Evolutionary conservation across 1,140 invertebrate species (phyloP).

Genomic region (Phthorimaea operculella): DNA sequence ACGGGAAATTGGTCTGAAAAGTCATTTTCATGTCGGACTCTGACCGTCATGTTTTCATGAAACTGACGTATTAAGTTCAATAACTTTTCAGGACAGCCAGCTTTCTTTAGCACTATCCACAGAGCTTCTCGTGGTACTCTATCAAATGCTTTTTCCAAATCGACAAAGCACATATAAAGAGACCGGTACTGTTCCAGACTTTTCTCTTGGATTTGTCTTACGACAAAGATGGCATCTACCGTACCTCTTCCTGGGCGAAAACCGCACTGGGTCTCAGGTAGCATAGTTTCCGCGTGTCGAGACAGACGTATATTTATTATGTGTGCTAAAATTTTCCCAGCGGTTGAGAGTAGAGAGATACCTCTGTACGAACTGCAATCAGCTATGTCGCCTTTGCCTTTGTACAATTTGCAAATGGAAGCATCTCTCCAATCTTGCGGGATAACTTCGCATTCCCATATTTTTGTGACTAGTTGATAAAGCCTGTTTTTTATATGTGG

Average conservation of each 20-base stretch:
- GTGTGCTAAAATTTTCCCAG: no score
- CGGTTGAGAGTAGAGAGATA: no score
- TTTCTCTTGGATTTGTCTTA: no score
- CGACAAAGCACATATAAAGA: no score
- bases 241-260: no score
- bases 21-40: constrained; percentile 11
- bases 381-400: constrained; percentile 18
- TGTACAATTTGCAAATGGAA: constrained; percentile 19
- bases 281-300: no score
- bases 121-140: constrained; percentile 11
- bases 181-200: no score
- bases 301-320: no score
- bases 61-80: constrained; percentile 15
- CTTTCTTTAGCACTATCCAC: constrained; percentile 14
- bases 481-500: constrained; percentile 7
- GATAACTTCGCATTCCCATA: constrained; percentile 16
- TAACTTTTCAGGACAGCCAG: constrained; percentile 16
- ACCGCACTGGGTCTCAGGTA: no score
- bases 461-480: constrained; percentile 10
- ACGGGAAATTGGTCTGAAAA: no score
- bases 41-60: constrained; percentile 16
- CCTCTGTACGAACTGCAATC: constrained; percentile 22
- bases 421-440: constrained; percentile 19
- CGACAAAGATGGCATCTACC: no score
- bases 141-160: no score